phyloP scores from a whole-genome alignment of 2,888 invertebrate species.

The Scaptomyza tumidula region DNA sequence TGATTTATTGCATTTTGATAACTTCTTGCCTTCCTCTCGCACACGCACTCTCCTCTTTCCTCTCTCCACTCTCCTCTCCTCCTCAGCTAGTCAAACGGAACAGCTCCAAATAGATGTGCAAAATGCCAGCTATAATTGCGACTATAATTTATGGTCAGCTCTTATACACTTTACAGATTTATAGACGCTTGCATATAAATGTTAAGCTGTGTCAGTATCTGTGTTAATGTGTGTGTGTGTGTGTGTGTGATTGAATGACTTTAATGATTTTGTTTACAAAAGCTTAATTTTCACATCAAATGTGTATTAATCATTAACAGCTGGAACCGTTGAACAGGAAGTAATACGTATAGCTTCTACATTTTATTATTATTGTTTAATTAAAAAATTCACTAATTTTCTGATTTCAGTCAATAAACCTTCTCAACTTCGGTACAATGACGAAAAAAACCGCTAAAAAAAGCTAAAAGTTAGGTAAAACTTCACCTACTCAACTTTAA shows the following conservation, averaged over 20 bases:
- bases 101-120: constrained; percentile 59
- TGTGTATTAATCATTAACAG: constrained; percentile 28
- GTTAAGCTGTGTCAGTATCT: constrained; percentile 1
- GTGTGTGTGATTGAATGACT: constrained; percentile 35
- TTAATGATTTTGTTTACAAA: constrained; percentile 70
- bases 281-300: constrained; percentile 28
- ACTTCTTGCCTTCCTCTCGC: constrained; percentile 52
- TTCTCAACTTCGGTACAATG: no score
- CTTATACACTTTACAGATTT: constrained; percentile 53
- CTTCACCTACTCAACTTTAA: no score
- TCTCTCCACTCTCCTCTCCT: constrained; percentile 7
- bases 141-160: constrained; percentile 65
- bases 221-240: constrained; percentile 11
- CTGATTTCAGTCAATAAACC: no score
- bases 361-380: no score
- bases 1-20: constrained; percentile 80
- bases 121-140: constrained; percentile 72
- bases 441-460: no score
- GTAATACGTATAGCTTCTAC: background rate
- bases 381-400: no score
- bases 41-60: background rate
- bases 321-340: constrained; percentile 16
- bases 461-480: no score
- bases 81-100: constrained; percentile 49
- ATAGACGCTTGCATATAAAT: constrained; percentile 36